Evolutionary conservation across 2,888 invertebrate species (phyloP).

Genomic region (Crematogaster levior): DNA sequence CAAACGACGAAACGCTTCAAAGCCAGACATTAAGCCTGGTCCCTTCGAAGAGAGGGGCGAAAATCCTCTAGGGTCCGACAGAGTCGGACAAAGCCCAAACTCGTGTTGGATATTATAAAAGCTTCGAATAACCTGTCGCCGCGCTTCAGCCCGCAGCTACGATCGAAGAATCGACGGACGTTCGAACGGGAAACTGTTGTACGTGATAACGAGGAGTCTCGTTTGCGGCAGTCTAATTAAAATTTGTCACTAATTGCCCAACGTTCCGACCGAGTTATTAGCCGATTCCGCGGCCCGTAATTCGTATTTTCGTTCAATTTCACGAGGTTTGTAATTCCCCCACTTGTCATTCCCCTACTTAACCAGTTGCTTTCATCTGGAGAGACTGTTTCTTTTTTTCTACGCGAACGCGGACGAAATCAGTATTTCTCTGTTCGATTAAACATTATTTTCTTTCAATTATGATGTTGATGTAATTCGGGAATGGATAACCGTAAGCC

Average conservation of each 20-base stretch:
- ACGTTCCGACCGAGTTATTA: slow-evolving; percentile 47
- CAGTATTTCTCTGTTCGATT: not conserved
- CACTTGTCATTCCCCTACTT: not conserved
- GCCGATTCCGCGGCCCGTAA: not conserved
- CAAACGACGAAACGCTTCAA: slow-evolving; percentile 78
- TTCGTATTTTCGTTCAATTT: slow-evolving; percentile 38
- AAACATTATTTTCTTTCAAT: slow-evolving; percentile 20
- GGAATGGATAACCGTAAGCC: slow-evolving; percentile 39
- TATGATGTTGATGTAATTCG: slow-evolving; percentile 24
- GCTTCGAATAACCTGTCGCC: slow-evolving; percentile 56
- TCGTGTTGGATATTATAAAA: slow-evolving; percentile 65
- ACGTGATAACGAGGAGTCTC: slow-evolving; percentile 63
- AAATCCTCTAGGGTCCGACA: slow-evolving; percentile 64
- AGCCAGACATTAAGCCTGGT: slow-evolving; percentile 73
- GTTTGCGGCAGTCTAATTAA: slow-evolving; percentile 71
- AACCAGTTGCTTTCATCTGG: not conserved
- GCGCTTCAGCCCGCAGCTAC: slow-evolving; percentile 24
- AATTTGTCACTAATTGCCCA: slow-evolving; percentile 67
- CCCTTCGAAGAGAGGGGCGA: slow-evolving; percentile 30
- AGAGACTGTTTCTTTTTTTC: not conserved
- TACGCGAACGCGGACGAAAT: not conserved
- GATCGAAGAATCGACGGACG: slow-evolving; percentile 67
- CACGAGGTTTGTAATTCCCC: not conserved
- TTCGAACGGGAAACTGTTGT: slow-evolving; percentile 42
- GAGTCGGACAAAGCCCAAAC: slow-evolving; percentile 65